Evolutionary conservation across 2,888 invertebrate species (phyloP), one percentile per base, ranked within the genome.

Genomic region (Leucozona laternaria): DNA sequence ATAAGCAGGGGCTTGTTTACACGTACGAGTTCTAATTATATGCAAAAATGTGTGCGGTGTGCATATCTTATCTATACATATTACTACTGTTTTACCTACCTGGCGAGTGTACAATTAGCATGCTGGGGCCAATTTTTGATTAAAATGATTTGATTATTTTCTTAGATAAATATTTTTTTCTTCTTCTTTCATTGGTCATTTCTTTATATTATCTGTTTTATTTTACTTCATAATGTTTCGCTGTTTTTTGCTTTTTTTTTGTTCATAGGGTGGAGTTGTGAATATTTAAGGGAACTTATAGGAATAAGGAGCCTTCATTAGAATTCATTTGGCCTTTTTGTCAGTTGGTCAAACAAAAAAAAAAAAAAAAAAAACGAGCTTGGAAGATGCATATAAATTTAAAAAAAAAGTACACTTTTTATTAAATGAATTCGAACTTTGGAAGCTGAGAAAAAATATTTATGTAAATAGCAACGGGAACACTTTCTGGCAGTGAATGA

Each of bases 51-150:
- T 72, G 66, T 70, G 55, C 64, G 50, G 45, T 58, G 48, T 50
- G 31, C 5, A 15, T 55, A 28, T 28, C 1, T 22, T 11, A 34
- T 11, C 11, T 20, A n/a, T n/a, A n/a, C n/a, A n/a, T n/a, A n/a
- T n/a, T n/a, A 22, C 48, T 11, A 28, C 53, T 25, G 53, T 25
- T 53, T n/a, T 53, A 57, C 57, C 57, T 57, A 57, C 57, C 57
- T 57, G 57, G 31, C 6, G 31, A 17, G 11, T 6, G n/a, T 34
- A 34, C 55, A 77, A 81, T 81, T 71, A 75, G 77, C 77, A 81
- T 85, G 62, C 77, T 48, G 68, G 70, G 40, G 70, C 57, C 60
- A 73, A 73, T 73, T 85, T 53, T 85, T 81, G 81, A 85, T 85
- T 73, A 73, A 85, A 34, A 70, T 20, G 60, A 60, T 62, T 73